Evolutionary conservation across 1,140 invertebrate genomes (phyloP).

Genomic region (Drosophila equinoxialis): DNA sequence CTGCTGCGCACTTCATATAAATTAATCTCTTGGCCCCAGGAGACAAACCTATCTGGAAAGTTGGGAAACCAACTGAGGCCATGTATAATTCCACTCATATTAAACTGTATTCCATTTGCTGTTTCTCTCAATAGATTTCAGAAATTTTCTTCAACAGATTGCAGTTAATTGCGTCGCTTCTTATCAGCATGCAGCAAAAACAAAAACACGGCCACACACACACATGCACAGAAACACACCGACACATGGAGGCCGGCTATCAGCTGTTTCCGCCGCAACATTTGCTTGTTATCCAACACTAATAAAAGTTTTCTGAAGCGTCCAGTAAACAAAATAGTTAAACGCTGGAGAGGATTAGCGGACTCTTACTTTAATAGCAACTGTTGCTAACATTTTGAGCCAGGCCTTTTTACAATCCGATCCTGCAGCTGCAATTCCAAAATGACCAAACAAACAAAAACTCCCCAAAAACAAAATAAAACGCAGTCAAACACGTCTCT

Average conservation of each 20-base stretch:
- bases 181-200: constrained; percentile 66
- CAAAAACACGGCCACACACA: constrained; percentile 49
- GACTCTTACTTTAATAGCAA: too few relatives aligned
- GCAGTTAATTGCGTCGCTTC: constrained; percentile 67
- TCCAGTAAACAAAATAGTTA: too few relatives aligned
- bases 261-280: constrained; percentile 33
- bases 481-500: constrained; percentile 36
- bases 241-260: constrained; percentile 27
- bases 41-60: constrained; percentile 90
- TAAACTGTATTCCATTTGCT: constrained; percentile 36
- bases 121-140: not conserved
- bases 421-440: not conserved
- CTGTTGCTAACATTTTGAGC: not conserved
- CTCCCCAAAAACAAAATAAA: constrained; percentile 32
- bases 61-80: constrained; percentile 93
- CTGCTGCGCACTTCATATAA: constrained; percentile 89
- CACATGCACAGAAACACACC: constrained; percentile 20
- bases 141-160: constrained; percentile 27
- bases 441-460: constrained; percentile 47
- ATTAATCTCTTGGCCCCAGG: constrained; percentile 93
- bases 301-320: not conserved
- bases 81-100: constrained; percentile 84
- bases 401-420: not conserved
- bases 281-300: not conserved
- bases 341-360: too few relatives aligned